These are phyloP conservation scores for Elachura formosa DNA, from an alignment of 2,113 vertebrate genomes.

Conservation along the genomic window DNA sequence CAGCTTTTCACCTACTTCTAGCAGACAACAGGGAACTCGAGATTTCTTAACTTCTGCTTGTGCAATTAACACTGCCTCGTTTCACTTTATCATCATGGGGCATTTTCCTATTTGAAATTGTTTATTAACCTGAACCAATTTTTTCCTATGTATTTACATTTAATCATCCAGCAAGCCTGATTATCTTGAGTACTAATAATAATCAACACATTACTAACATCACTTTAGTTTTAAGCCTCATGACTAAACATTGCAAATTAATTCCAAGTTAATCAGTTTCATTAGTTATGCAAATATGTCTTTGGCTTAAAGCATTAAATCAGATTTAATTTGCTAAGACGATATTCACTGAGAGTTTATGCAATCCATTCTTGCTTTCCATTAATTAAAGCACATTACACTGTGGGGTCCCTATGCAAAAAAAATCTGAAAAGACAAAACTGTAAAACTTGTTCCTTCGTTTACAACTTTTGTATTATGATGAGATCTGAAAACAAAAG, in stretches of 20 bases:
- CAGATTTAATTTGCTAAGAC: conserved; percentile 49
- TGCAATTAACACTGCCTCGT: conserved; percentile 13
- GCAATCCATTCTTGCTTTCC: neutral
- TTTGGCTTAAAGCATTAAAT: conserved; percentile 54
- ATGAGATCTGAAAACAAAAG: neutral
- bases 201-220: conserved; percentile 64
- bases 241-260: conserved; percentile 60
- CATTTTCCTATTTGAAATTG: conserved; percentile 36
- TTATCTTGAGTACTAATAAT: conserved; percentile 65
- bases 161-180: conserved; percentile 63
- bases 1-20: neutral
- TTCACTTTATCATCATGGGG: conserved; percentile 13
- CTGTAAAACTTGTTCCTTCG: neutral
- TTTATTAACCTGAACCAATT: conserved; percentile 45
- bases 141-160: conserved; percentile 59
- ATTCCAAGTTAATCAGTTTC: conserved; percentile 57
- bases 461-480: neutral
- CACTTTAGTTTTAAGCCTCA: conserved; percentile 37
- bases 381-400: neutral
- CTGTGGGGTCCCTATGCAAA: neutral
- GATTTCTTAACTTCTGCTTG: neutral
- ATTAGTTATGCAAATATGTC: conserved; percentile 67
- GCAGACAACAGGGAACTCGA: neutral
- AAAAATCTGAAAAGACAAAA: neutral
- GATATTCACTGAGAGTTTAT: conserved; percentile 7